A percentile compares a stretch with the other conserved stretches of the same genome.
Evolutionary conservation across 2,113 vertebrate species (phyloP).

Genomic region (Cygnus atratus): DNA sequence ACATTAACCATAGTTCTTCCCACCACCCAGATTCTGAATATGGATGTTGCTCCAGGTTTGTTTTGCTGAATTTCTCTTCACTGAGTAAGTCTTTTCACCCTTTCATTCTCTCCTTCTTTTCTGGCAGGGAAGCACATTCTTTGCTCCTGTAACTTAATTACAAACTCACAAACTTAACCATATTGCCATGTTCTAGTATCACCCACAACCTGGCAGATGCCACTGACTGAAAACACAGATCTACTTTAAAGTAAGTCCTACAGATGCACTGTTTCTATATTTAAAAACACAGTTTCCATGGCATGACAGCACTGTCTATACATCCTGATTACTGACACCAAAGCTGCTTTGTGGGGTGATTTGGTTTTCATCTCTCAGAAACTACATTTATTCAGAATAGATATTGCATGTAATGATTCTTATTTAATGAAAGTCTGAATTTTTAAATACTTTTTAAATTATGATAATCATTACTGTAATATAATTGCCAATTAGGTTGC

Average conservation of each 20-base stretch:
- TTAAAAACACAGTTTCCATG: constrained; percentile 54
- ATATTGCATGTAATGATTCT: background rate
- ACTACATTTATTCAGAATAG: background rate
- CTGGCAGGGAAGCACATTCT: constrained; percentile 19
- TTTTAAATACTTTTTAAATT: background rate
- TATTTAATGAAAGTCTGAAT: background rate
- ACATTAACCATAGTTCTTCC: background rate
- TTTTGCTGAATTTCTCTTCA: background rate
- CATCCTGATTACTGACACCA: background rate
- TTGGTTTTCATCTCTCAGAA: background rate
- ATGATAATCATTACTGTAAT: background rate
- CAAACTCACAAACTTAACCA: constrained; percentile 29
- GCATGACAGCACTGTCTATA: constrained; percentile 22
- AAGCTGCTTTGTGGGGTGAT: constrained; percentile 3
- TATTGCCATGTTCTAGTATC: constrained; percentile 38
- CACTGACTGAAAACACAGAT: constrained; percentile 10
- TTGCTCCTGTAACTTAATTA: constrained; percentile 11
- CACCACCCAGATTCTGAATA: background rate
- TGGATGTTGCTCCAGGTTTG: background rate
- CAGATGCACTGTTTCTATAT: constrained; percentile 43
- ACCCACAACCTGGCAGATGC: constrained; percentile 44
- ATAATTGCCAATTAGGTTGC: background rate
- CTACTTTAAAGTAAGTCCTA: constrained; percentile 40
- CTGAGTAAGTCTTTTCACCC: constrained; percentile 2
- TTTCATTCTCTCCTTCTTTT: background rate